Conservation (phyloP, 2,113 vertebrate genomes). For the Chionomys nivalis region DNA sequence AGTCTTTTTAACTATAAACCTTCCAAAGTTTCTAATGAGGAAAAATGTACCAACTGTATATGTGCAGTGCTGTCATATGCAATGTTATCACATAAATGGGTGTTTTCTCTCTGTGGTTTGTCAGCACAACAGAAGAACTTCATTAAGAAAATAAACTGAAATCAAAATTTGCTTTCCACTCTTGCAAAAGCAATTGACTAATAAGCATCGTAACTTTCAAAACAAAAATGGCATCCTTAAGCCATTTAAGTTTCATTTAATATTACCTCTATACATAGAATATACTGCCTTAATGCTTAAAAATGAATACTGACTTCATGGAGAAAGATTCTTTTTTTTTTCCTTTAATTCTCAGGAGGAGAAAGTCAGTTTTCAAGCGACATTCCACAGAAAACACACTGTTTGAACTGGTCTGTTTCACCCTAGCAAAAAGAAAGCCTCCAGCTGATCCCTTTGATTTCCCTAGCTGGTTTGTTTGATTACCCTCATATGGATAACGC, state of each 20-base stretch:
- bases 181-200: neutral
- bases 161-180: conserved; percentile 38
- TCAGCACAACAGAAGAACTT: neutral
- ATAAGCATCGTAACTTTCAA: neutral
- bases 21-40: neutral
- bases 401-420: conserved; percentile 69
- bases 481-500: conserved; percentile 77
- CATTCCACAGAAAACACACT: conserved; percentile 46
- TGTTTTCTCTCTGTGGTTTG: conserved; percentile 40
- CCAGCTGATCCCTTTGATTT: conserved; percentile 79
- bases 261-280: neutral
- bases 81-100: neutral
- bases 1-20: neutral
- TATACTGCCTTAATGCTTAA: neutral
- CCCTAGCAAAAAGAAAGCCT: conserved; percentile 62
- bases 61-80: neutral
- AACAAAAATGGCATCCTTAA: conserved; percentile 2
- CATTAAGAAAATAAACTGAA: conserved; percentile 56
- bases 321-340: neutral
- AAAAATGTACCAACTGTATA: neutral
- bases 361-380: conserved; percentile 52
- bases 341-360: conserved; percentile 23
- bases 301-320: neutral
- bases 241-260: conserved; percentile 4
- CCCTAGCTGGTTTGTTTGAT: conserved; percentile 77